Conservation (phyloP, 1,140 invertebrate genomes). For the Neodiprion lecontei region DNA sequence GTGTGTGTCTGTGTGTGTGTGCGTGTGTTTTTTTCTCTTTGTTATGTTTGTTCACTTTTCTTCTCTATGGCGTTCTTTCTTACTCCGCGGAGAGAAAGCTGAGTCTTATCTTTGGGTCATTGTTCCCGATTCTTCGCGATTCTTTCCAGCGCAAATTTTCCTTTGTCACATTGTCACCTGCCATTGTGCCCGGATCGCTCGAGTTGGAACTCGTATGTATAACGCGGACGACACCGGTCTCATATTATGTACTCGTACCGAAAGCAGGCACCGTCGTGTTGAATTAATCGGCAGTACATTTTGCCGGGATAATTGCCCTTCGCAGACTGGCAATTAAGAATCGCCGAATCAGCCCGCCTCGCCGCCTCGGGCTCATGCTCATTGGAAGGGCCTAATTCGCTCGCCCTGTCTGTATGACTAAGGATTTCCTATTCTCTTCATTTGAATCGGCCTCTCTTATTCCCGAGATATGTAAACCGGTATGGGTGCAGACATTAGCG, state of each 20-base stretch:
- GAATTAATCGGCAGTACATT: constrained; percentile 13
- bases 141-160: background rate
- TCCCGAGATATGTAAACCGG: background rate
- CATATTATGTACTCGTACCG: background rate
- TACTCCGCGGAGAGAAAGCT: background rate
- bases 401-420: background rate
- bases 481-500: too few species aligned
- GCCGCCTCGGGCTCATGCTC: background rate
- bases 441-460: background rate
- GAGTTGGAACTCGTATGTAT: background rate
- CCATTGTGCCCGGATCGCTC: background rate
- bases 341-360: background rate
- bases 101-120: constrained; percentile 6
- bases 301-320: constrained; percentile 1
- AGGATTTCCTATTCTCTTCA: background rate
- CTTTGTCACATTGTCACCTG: constrained; percentile 9
- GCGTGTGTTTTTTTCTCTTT: background rate
- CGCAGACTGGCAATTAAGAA: constrained; percentile 2
- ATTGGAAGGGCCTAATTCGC: background rate
- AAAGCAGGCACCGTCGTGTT: background rate
- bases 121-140: constrained; percentile 5
- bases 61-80: constrained; percentile 1
- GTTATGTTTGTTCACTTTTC: background rate
- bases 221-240: background rate
- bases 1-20: too few species aligned